Evolutionary conservation across 2,113 vertebrate genomes (phyloP), one percentile per base, ranked within the genome.

Genomic region (Lepus europaeus): DNA sequence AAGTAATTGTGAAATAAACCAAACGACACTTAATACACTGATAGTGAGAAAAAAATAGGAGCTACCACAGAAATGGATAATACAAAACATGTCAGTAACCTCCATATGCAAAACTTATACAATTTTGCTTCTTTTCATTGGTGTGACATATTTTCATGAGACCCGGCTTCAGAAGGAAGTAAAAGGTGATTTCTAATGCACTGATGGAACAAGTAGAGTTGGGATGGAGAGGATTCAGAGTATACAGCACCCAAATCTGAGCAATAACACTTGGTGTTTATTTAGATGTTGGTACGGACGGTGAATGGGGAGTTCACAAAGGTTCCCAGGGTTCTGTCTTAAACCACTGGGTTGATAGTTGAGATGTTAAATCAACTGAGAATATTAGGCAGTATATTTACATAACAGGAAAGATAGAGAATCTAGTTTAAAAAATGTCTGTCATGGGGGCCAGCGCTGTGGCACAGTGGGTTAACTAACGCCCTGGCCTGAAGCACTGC

Each of bases 1-100:
- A 96, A 90, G 11, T 31, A 94, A 78, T 3, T 82, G 22, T 78
- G 69, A 63, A 92, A 61, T 0, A 80, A 33, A 92, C 6, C 83
- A 87, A 90, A 64, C 10, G 80, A 83, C 27, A 80, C 3, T 78
- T 25, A 81, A 29, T n/a, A 66, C 1, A 25, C 9, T 51, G 9
- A 20, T 77, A 87, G 36, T 33, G 51, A 31, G 27, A 53, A 96
- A 77, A 70, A 92, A 91, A 36, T 36, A 72, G 31, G 23, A 59
- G 29, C 56, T 91, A 68, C 11, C 53, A 89, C 14, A 69, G 66
- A 86, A 73, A 86, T 29, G 39, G 64, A 14, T 61, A 77, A 94
- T 61, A 39, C 19, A 64, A 17, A 7, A 36, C 79, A 83, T 53
- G 22, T 87, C 64, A 84, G 17, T 39, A 83, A 27, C 12, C 72